Evolutionary conservation across 2,113 vertebrate species (phyloP).

Genomic region (Apteryx owenii): DNA sequence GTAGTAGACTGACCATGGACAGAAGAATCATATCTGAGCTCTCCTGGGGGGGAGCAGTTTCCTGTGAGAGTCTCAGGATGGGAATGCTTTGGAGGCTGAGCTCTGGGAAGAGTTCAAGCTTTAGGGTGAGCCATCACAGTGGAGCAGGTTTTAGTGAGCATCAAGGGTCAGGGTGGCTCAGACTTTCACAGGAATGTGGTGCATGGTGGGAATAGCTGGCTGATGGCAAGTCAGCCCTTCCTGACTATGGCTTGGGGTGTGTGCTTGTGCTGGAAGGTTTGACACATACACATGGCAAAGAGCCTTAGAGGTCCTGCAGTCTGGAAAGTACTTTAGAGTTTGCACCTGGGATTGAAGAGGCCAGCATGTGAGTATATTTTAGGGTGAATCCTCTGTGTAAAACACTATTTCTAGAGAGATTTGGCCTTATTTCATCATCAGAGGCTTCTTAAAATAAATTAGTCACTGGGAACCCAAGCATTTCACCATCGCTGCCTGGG

Average conservation of each 20-base stretch:
- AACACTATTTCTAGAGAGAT: neutral
- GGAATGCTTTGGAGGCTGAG: neutral
- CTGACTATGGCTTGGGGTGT: neutral
- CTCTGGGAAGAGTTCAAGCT: accelerated
- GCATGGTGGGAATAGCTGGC: neutral
- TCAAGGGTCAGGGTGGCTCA: too few species aligned
- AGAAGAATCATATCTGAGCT: neutral
- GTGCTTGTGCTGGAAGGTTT: neutral
- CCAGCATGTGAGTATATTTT: neutral
- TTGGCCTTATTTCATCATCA: neutral
- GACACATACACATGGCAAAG: neutral
- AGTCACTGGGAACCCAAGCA: neutral
- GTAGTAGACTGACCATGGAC: neutral
- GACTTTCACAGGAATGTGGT: neutral
- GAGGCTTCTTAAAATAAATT: neutral
- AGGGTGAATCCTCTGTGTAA: neutral
- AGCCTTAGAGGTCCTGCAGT: neutral
- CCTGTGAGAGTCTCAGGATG: neutral
- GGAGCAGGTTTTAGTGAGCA: neutral
- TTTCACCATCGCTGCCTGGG: neutral
- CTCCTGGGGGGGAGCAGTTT: neutral
- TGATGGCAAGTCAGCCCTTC: neutral
- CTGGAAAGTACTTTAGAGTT: neutral
- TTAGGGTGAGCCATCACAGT: neutral
- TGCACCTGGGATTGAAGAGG: neutral